Evolutionary conservation across 2,113 vertebrate species (phyloP).

Genomic region (Manacus vitellinus): DNA sequence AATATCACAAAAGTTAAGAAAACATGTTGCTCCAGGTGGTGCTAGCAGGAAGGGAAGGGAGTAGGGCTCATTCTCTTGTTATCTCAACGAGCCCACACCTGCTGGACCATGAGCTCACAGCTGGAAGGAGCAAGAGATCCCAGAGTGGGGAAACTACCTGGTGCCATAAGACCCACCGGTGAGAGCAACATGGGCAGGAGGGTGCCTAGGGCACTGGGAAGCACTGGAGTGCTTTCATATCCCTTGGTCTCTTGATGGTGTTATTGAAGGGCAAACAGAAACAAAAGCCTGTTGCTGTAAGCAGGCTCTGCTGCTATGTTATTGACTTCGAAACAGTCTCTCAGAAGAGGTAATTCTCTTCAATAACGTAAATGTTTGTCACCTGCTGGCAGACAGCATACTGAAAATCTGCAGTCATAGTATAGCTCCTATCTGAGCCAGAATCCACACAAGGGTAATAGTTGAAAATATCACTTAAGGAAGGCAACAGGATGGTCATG

Average conservation of each 20-base stretch:
- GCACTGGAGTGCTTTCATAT: not conserved
- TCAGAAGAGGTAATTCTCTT: not conserved
- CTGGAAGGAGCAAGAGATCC: not conserved
- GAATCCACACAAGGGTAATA: not conserved
- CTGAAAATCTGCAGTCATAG: not conserved
- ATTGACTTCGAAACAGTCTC: not conserved
- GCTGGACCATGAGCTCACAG: not conserved
- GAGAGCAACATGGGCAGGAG: not conserved
- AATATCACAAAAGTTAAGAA: not conserved
- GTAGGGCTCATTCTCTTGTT: not conserved
- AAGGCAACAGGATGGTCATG: not conserved
- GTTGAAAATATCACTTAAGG: not conserved
- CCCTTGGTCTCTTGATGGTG: not conserved
- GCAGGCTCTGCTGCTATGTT: not conserved
- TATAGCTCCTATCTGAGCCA: not conserved
- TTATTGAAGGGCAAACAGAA: not conserved
- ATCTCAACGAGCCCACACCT: not conserved
- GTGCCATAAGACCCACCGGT: not conserved
- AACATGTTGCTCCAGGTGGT: not conserved
- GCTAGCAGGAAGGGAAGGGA: not conserved
- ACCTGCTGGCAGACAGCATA: not conserved
- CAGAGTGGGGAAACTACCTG: not conserved
- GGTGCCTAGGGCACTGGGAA: not conserved
- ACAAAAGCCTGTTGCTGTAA: not conserved
- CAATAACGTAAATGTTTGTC: not conserved